phyloP scores from a whole-genome alignment of 1,140 invertebrate species.

The Chironomus tepperi region DNA sequence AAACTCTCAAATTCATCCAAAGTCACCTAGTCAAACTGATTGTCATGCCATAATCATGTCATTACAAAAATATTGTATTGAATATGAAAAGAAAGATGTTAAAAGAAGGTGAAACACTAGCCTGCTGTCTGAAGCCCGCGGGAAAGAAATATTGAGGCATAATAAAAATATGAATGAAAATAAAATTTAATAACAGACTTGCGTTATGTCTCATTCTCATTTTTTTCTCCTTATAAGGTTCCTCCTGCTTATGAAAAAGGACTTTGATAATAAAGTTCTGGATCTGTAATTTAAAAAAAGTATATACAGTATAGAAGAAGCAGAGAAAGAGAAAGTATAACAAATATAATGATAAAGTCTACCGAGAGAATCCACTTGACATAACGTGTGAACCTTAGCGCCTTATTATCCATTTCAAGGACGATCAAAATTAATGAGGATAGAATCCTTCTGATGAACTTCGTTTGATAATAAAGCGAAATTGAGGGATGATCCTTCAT shows the following conservation, averaged over 20 bases:
- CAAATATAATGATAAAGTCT: neutral
- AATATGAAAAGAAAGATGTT: neutral
- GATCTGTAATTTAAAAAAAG: neutral
- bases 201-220: neutral
- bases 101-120: slow-evolving; percentile 7
- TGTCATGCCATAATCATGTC: too few relatives aligned
- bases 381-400: slow-evolving; percentile 21
- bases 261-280: neutral
- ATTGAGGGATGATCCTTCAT: slow-evolving; percentile 15
- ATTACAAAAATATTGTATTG: neutral
- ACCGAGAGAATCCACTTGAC: neutral
- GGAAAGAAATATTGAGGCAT: neutral
- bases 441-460: neutral
- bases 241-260: neutral
- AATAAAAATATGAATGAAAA: slow-evolving; percentile 11
- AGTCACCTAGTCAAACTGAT: too few relatives aligned
- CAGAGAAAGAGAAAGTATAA: neutral
- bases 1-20: too few relatives aligned
- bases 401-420: neutral
- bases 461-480: neutral
- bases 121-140: neutral
- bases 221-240: neutral
- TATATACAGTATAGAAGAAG: neutral
- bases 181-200: slow-evolving; percentile 16
- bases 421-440: neutral